Evolutionary conservation across 2,888 invertebrate species (phyloP), one percentile per base, ranked within the genome.

Genomic region (Macropis europaea): DNA sequence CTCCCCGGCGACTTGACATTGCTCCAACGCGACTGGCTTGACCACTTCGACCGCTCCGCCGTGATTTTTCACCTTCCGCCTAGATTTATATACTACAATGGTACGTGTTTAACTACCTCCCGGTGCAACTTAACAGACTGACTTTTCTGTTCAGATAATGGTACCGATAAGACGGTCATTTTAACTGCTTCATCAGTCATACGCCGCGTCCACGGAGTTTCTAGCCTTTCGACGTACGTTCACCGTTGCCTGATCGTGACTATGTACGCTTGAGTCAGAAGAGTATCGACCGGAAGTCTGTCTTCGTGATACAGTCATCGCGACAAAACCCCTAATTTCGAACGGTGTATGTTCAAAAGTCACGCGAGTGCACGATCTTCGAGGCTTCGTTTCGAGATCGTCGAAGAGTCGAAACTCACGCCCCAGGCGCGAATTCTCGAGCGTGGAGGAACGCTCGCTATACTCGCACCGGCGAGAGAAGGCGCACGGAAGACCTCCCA

Each of bases 361-460:
- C 43, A 36, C 15, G 47, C 32, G 53, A 26, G 63, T 67, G 63
- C 47, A 57, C n/a, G n/a, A n/a, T n/a, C n/a, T n/a, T 57, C 54
- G 63, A 48, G 67, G 40, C 53, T 63, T 30, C 54, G 32, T 32
- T 45, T 40, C 48, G 61, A 57, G 45, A 22, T n/a, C 43, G 28
- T 15, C 11, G 22, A 7, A 34, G 59, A 34, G n/a, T n/a, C 47
- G 64, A 30, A 45, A 13, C 47, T 28, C 11, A n/a, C 47, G 67
- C 67, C 67, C 19, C 32, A 40, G 54, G 64, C 54, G 28, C 47
- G 64, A 68, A 68, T 63, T 68, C 47, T 64, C 50, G 57, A 47
- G 32, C 26, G 17, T 6, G 17, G 47, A 63, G 45, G 43, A 17
- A 42, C 13, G n/a, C n/a, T n/a, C n/a, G n/a, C n/a, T n/a, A n/a